Base-by-base conservation (phyloP, 2,797 vertebrate genomes). In the Falco biarmicus region DNA sequence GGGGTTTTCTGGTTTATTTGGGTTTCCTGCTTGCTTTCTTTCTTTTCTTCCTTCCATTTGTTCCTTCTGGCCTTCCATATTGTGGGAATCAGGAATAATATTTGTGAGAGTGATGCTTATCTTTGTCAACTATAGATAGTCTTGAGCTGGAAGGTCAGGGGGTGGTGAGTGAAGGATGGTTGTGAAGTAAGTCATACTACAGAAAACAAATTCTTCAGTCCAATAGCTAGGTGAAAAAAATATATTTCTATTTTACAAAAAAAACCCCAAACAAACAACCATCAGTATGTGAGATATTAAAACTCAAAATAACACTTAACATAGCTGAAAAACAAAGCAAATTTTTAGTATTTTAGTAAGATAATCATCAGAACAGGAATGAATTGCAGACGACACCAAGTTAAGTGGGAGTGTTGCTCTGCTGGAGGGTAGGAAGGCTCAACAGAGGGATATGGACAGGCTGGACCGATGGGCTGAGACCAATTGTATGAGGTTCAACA, bases 361-460 rank as follows among this genome's bases (percentile, higher is more conserved):
- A 48, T 70, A 66, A 66, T 81, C 5, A 56, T 59, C 14, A 65
- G 34, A 77, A 26, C 6, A 57, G 6, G 18, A 80, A 65, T 48
- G 16, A 91, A 37, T 37, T 41, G 13, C 50, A 86, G 71, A 21
- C 4, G 32, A 4, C 15, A 69, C 19, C 15, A 48, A 48, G 12
- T 16, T 76, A 57, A 34, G 39, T 5, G 5, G 51, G 11, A 59
- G 13, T 21, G 9, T 22, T 37, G 26, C 26, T 22, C n/a, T 32
- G 14, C 43, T 57, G 21, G 16, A 25, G 0, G 1, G 8, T 25
- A 34, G 31, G 15, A 7, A 32, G 29, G 5, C 11, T 9, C 10
- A 37, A 17, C n/a, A 61, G 53, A 66, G 16, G 41, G 34, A 43
- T 48, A 0, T 0, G 53, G 41, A 54, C 16, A 29, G 2, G 3